These are phyloP conservation scores for Adela reaumurella DNA, from an alignment of 2,888 invertebrate genomes.

Conservation along the genomic window DNA sequence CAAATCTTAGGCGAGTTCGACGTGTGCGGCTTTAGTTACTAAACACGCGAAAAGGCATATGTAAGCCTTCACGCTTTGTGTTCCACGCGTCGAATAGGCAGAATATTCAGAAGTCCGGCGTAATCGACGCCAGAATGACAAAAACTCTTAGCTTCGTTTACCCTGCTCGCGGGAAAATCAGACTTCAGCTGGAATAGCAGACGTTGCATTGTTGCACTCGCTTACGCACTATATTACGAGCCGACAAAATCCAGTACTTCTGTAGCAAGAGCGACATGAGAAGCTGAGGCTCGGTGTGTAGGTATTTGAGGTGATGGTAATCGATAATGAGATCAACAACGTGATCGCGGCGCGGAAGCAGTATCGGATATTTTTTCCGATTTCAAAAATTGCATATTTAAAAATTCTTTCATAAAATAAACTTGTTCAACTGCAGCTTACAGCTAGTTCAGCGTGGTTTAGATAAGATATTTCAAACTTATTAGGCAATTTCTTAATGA, in stretches of 20 bases:
- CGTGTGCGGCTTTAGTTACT: conserved; percentile 5
- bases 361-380: neutral
- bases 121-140: conserved; percentile 6
- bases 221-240: neutral
- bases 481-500: neutral
- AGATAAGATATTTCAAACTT: neutral
- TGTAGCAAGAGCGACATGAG: neutral
- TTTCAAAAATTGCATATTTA: too few species aligned
- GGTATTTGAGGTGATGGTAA: neutral
- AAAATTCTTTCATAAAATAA: neutral
- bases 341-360: neutral
- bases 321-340: neutral
- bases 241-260: neutral
- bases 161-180: conserved; percentile 2
- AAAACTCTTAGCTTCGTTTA: conserved; percentile 6
- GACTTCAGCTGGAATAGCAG: conserved; percentile 4
- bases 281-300: conserved; percentile 1
- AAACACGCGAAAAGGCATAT: conserved; percentile 5
- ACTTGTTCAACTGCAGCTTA: neutral
- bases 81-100: conserved; percentile 1
- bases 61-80: conserved; percentile 3
- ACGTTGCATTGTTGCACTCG: conserved; percentile 1
- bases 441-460: neutral
- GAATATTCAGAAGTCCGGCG: conserved; percentile 6
- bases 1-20: conserved; percentile 5